These are phyloP conservation scores for Heloderma charlesbogerti DNA, from an alignment of 2,113 vertebrate species.

Conservation along the genomic window DNA sequence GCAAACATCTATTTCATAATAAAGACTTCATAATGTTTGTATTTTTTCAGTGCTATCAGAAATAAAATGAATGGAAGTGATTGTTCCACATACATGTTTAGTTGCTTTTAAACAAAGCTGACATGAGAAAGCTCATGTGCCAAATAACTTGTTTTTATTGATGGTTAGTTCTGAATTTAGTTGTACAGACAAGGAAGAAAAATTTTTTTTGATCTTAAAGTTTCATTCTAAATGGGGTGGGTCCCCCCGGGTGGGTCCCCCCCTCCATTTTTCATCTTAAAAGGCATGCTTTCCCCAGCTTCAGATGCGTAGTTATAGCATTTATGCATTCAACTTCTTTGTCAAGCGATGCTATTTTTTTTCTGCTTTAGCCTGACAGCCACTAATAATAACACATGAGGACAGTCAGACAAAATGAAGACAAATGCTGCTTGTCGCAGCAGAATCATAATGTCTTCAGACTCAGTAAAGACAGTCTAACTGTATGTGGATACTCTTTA, in stretches of 20 bases:
- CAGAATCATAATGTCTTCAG: slow-evolving; percentile 94
- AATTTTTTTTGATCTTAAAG: slow-evolving; percentile 69
- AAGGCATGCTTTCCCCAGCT: slow-evolving; percentile 71
- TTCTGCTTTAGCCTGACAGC: slow-evolving; percentile 88
- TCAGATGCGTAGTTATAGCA: slow-evolving; percentile 77
- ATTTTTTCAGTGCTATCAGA: slow-evolving; percentile 78
- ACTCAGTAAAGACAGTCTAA: slow-evolving; percentile 87
- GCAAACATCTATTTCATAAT: slow-evolving; percentile 56
- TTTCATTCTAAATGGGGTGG: slow-evolving; percentile 63
- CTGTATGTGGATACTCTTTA: slow-evolving; percentile 88
- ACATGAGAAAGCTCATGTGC: slow-evolving; percentile 75
- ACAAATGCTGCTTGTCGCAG: slow-evolving; percentile 93
- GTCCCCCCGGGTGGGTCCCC: too few relatives aligned
- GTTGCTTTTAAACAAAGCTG: slow-evolving; percentile 78
- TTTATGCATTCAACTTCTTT: slow-evolving; percentile 88
- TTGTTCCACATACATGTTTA: slow-evolving; percentile 80
- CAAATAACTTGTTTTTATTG: slow-evolving; percentile 76
- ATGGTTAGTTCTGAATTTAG: slow-evolving; percentile 77
- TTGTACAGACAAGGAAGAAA: slow-evolving; percentile 61
- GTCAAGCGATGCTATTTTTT: slow-evolving; percentile 88
- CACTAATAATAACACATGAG: slow-evolving; percentile 99
- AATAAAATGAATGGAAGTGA: slow-evolving; percentile 71
- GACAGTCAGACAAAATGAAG: slow-evolving; percentile 99
- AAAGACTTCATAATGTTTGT: slow-evolving; percentile 69
- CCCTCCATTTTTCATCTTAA: slow-evolving; percentile 63